Conservation (phyloP, 2,113 vertebrate genomes). For the Hirundichthys speculiger region DNA sequence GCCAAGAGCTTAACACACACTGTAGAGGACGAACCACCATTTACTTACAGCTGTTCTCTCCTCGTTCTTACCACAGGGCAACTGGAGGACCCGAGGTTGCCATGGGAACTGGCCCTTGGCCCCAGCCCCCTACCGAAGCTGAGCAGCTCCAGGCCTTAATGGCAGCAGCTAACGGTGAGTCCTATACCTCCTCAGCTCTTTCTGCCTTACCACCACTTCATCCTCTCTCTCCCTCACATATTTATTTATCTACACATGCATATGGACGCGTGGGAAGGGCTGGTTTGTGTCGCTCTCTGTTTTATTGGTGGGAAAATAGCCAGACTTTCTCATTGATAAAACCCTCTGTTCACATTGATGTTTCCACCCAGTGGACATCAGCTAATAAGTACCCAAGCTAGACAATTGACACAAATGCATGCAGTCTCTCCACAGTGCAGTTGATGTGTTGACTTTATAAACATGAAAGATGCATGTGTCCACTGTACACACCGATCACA, state of each 20-base stretch:
- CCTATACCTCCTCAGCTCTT: conserved; percentile 16
- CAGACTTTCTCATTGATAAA: conserved; percentile 50
- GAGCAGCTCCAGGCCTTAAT: conserved; percentile 98
- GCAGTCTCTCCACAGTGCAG: conserved; percentile 10
- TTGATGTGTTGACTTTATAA: conserved; percentile 55
- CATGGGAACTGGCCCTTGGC: conserved; percentile 96
- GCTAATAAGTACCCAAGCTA: conserved; percentile 1
- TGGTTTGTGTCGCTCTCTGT: conserved; percentile 34
- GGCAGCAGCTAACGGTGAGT: conserved; percentile 94
- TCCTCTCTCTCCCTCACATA: neutral
- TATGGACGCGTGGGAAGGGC: conserved; percentile 7
- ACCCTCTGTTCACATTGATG: conserved; percentile 36
- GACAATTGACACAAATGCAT: conserved; percentile 2
- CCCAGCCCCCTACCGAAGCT: conserved; percentile 95
- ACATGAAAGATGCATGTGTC: conserved; percentile 49
- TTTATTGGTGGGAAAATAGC: conserved; percentile 33
- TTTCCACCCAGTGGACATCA: conserved; percentile 32
- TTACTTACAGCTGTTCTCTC: conserved; percentile 49
- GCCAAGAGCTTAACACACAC: conserved; percentile 29
- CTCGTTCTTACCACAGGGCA: conserved; percentile 62
- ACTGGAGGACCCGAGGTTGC: conserved; percentile 82
- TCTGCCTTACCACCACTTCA: neutral
- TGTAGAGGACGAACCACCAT: conserved; percentile 13
- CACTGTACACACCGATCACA: conserved; percentile 53
- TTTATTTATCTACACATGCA: neutral